Evolutionary conservation across 2,888 invertebrate species (phyloP), one percentile per base, ranked within the genome.

Genomic region (Mycogona germanica): DNA sequence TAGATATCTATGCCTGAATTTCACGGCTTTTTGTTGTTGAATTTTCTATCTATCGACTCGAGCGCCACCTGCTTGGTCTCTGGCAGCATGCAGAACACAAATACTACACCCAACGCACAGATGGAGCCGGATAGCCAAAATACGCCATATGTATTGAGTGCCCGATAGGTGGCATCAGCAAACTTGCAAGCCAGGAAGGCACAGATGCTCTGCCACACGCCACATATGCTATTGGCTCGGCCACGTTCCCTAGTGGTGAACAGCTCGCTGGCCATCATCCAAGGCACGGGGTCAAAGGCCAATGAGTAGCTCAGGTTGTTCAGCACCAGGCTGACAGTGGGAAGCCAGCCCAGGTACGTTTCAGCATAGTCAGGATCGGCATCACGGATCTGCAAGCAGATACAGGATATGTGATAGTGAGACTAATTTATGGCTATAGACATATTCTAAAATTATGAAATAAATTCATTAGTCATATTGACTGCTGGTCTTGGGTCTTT

Each of bases 281-380:
- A 51, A 7, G 51, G 51, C n/a, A 51, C 45, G 17, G 51, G 44
- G 30, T 44, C 51, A 12, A n/a, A 45, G n/a, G 41, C 51, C n/a
- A 51, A 17, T 4, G 51, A 26, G 21, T 19, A 51, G 14, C 42
- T 29, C 29, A 51, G 32, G 32, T 45, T 44, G 44, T 44, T 44
- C 28, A 51, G 17, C 2, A 41, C 44, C 2, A 47, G 26, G 17
- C 28, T 46, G 23, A 45, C 30, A 7, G 25, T 17, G 14, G 51
- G 44, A 25, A 51, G 28, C 51, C 51, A 51, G 21, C 17, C 29
- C 25, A 51, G 12, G 25, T 51, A 9, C 4, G n/a, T 14, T 14
- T 23, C 14, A 2, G 44, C 32, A 14, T 44, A 42, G 14, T 42
- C 32, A 14, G n/a, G n/a, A n/a, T 30, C 29, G 14, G 9, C 23